These are phyloP conservation scores for Stichopus horrens DNA, from an alignment of 53 echinoderm and acorn worm genomes.

Conservation along the genomic window DNA sequence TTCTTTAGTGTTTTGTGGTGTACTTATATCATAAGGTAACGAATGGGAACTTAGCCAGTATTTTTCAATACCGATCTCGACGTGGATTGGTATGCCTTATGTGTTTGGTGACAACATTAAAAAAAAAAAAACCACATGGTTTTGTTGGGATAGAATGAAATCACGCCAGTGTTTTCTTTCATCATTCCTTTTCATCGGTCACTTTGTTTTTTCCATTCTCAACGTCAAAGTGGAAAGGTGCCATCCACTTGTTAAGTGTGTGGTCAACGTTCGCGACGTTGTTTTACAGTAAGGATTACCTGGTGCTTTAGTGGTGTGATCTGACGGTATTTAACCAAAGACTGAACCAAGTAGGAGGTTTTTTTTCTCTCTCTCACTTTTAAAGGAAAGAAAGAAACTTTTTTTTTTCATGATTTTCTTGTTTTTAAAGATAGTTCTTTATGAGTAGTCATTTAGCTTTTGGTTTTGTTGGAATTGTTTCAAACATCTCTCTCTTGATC, in stretches of 20 bases:
- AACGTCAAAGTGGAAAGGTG: neutral
- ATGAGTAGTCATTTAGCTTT: neutral
- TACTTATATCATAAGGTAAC: neutral
- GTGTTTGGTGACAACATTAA: neutral
- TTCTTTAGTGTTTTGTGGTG: neutral
- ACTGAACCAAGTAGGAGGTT: neutral
- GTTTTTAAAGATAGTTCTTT: neutral
- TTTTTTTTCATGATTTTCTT: neutral
- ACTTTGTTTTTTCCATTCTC: neutral
- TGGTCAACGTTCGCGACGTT: neutral
- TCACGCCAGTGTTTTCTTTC: too few species aligned
- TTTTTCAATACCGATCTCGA: neutral
- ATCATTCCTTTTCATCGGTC: too few species aligned
- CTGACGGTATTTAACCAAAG: neutral
- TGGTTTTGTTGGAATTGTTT: too few species aligned
- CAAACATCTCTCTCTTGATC: neutral
- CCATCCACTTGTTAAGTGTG: neutral
- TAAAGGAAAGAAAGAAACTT: too few species aligned
- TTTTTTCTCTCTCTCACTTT: too few species aligned
- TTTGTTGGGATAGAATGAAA: slow-evolving; percentile 32
- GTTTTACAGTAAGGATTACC: neutral
- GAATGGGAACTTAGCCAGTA: neutral
- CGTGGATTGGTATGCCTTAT: slow-evolving; percentile 10
- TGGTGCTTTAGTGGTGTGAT: too few species aligned
- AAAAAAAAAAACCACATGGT: slow-evolving; percentile 35